Evolutionary conservation across 2,888 invertebrate genomes (phyloP), one percentile per base, ranked within the genome.

Genomic region (Chrysolina haemoptera): DNA sequence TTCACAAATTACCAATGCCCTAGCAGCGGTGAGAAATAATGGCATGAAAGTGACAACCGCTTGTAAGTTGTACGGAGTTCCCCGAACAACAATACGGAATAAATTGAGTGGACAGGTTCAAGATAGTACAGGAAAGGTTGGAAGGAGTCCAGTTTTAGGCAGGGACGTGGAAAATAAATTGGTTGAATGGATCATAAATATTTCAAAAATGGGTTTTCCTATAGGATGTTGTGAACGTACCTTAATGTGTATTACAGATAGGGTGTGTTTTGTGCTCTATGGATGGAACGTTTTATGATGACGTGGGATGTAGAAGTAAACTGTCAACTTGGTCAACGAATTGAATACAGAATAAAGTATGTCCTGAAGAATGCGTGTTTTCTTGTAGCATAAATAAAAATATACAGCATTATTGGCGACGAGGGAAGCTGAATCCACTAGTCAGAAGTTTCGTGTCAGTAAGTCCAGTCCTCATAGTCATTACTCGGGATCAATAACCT

Each of bases 111-210:
- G 40, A 62, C 62, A 62, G 62, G 62, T 62, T 62, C 27, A 27
- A 35, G 62, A 62, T 22, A 62, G 27, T 62, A 62, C 62, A 62
- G 62, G 35, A 62, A 62, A 62, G 62, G 27, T 62, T 62, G 62
- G 62, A 62, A 62, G 62, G 2, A 62, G 62, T 22, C 40, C 62
- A n/a, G 62, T 62, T 62, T 40, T 14, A 62, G 62, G n/a, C n/a
- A n/a, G n/a, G n/a, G n/a, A n/a, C n/a, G n/a, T n/a, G n/a, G n/a
- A n/a, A n/a, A n/a, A n/a, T n/a, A n/a, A n/a, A n/a, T n/a, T n/a
- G n/a, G n/a, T n/a, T n/a, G n/a, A n/a, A n/a, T n/a, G n/a, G n/a
- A n/a, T n/a, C n/a, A n/a, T n/a, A n/a, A n/a, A n/a, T n/a, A n/a
- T n/a, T n/a, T n/a, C n/a, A n/a, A n/a, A n/a, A n/a, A n/a, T n/a